Conservation (phyloP, 2,888 invertebrate genomes). For the Hirtodrosophila cameraria region DNA sequence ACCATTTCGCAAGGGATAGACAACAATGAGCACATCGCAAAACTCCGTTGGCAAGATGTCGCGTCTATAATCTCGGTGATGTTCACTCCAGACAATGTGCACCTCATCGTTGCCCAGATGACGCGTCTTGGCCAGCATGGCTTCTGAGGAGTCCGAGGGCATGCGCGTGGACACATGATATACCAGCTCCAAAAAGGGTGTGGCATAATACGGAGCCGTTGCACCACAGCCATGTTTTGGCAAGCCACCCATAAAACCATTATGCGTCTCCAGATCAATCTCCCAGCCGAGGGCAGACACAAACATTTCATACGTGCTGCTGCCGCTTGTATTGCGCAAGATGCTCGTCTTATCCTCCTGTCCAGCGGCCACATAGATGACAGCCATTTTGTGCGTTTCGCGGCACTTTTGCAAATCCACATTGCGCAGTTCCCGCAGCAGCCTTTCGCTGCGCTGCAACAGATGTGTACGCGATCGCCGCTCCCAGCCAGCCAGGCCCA, state of each 20-base stretch:
- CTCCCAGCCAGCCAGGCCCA: conserved; percentile 96
- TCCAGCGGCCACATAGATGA: conserved; percentile 98
- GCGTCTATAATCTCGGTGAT: conserved; percentile 96
- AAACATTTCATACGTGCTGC: conserved; percentile 96
- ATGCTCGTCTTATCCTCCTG: conserved; percentile 99
- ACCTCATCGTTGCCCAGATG: conserved; percentile 99
- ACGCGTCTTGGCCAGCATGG: conserved; percentile 94
- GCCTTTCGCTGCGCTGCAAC: conserved; percentile 93
- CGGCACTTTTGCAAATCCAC: conserved; percentile 95
- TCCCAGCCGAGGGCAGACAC: conserved; percentile 88
- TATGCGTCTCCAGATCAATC: conserved; percentile 96
- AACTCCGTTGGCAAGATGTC: conserved; percentile 99
- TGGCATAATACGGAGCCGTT: conserved; percentile 97
- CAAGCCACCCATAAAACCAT: conserved; percentile 97
- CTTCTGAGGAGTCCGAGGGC: conserved; percentile 95
- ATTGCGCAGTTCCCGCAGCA: conserved; percentile 95
- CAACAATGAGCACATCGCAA: conserved; percentile 98
- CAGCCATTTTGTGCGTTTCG: conserved; percentile 98
- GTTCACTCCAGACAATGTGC: conserved; percentile 99
- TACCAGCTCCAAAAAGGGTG: conserved; percentile 95
- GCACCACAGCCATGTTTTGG: conserved; percentile 95
- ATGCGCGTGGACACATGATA: conserved; percentile 99
- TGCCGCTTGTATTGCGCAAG: conserved; percentile 93
- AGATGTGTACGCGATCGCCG: conserved; percentile 93
- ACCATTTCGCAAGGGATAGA: conserved; percentile 95